Evolutionary conservation across 2,888 invertebrate genomes (phyloP).

Genomic region (Acanthopleura granulata): DNA sequence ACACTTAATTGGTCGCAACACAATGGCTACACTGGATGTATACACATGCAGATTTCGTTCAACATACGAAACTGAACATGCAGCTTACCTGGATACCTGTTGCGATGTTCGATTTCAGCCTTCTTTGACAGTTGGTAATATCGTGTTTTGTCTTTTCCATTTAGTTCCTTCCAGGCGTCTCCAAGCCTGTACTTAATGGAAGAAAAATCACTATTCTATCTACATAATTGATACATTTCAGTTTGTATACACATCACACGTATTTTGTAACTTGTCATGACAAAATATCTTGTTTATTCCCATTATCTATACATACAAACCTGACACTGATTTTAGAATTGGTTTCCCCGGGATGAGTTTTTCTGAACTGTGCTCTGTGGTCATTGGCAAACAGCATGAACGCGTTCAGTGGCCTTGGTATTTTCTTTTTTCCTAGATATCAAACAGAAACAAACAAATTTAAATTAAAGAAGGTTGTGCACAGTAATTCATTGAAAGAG

Average conservation of each 20-base stretch:
- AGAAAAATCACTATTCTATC: not conserved
- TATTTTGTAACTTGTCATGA: too few species aligned
- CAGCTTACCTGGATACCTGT: constrained; percentile 4
- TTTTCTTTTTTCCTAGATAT: not conserved
- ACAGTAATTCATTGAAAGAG: too few species aligned
- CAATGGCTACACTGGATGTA: too few species aligned
- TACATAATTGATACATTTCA: too few species aligned
- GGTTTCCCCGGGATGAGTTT: not conserved
- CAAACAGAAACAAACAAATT: too few species aligned
- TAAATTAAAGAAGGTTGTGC: too few species aligned
- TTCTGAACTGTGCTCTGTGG: not conserved
- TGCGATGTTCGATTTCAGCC: not conserved
- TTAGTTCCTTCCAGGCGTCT: constrained; percentile 2
- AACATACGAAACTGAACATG: too few species aligned
- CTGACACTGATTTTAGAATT: constrained; percentile 10
- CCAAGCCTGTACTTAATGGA: not conserved
- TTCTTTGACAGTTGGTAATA: constrained; percentile 16
- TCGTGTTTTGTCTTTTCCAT: constrained; percentile 6
- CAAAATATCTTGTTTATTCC: too few species aligned
- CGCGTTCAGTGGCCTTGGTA: constrained; percentile 8
- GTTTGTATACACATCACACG: too few species aligned
- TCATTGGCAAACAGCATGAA: constrained; percentile 17
- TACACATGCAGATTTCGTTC: too few species aligned
- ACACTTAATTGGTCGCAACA: too few species aligned
- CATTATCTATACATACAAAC: not conserved